Evolutionary conservation across 2,113 vertebrate species (phyloP).

Genomic region (Gasterosteus nipponicus): DNA sequence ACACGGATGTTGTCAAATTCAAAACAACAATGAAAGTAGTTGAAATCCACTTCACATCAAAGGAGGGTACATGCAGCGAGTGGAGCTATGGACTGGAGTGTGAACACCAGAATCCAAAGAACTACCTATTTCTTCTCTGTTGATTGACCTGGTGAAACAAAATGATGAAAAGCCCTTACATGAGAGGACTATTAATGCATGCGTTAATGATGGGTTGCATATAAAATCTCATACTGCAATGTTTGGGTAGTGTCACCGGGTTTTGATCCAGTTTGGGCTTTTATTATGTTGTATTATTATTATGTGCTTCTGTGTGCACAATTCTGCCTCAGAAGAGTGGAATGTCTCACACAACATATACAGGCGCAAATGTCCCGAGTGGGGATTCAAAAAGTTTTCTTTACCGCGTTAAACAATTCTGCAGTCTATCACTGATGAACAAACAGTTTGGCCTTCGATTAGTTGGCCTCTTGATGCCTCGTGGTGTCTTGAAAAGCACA

Average conservation of each 20-base stretch:
- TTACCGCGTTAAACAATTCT: constrained; percentile 6
- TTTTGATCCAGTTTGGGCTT: too few species aligned
- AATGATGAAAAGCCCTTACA: constrained; percentile 22
- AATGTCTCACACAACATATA: too few species aligned
- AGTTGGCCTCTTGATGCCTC: constrained; percentile 34
- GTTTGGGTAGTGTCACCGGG: too few species aligned
- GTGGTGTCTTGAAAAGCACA: constrained; percentile 22
- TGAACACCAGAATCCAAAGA: not conserved
- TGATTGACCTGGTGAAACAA: constrained; percentile 16
- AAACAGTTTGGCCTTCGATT: constrained; percentile 39
- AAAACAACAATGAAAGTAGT: constrained; percentile 2
- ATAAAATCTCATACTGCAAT: too few species aligned
- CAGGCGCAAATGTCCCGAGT: too few species aligned
- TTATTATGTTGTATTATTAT: too few species aligned
- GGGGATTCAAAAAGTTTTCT: not conserved
- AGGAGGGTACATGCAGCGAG: not conserved
- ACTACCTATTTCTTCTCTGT: not conserved
- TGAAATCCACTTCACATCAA: constrained; percentile 24
- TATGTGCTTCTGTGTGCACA: too few species aligned
- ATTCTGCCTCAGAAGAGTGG: too few species aligned
- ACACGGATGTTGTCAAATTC: not conserved
- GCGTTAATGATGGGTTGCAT: not conserved
- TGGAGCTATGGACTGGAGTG: not conserved
- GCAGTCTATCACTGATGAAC: constrained; percentile 1
- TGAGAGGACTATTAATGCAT: constrained; percentile 5